phyloP scores from a whole-genome alignment of 2,888 invertebrate genomes.

The Polyommatus iphigenia region DNA sequence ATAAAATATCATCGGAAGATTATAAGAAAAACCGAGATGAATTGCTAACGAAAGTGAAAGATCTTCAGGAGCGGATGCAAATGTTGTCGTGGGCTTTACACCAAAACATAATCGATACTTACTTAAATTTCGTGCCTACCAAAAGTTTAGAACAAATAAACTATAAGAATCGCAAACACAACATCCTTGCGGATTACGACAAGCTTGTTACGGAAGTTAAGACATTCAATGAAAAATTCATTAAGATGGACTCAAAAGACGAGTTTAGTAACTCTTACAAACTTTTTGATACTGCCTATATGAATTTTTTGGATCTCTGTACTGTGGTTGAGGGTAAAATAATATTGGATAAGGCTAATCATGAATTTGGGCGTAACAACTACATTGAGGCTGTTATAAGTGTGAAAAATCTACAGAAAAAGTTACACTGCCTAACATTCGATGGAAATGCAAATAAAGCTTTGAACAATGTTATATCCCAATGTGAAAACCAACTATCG shows the following conservation, averaged over 20 bases:
- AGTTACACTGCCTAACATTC: constrained; percentile 54
- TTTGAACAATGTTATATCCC: constrained; percentile 55
- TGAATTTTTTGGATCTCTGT: constrained; percentile 56
- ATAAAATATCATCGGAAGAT: constrained; percentile 59
- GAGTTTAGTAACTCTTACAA: constrained; percentile 54
- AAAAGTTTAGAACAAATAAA: constrained; percentile 71
- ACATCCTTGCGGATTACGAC: constrained; percentile 56
- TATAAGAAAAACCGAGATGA: constrained; percentile 59
- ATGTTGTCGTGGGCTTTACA: constrained; percentile 67
- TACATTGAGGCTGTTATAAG: constrained; percentile 62
- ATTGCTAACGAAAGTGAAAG: constrained; percentile 57
- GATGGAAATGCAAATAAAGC: constrained; percentile 60
- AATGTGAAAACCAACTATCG: constrained; percentile 66
- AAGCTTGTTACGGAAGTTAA: constrained; percentile 50
- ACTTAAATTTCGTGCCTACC: constrained; percentile 60
- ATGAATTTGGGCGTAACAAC: constrained; percentile 63
- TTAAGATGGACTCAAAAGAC: constrained; percentile 48
- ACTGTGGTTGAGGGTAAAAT: constrained; percentile 58
- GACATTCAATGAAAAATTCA: constrained; percentile 49
- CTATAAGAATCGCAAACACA: constrained; percentile 61
- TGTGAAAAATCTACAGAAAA: constrained; percentile 53
- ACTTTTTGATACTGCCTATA: constrained; percentile 54
- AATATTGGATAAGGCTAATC: constrained; percentile 61
- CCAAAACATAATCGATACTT: constrained; percentile 65
- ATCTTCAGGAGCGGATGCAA: constrained; percentile 62